Percentiles rank a stretch among this genome's conserved stretches.
Evolutionary conservation across 2,888 invertebrate genomes (phyloP).

Genomic region (Gisinianus flammeolus): DNA sequence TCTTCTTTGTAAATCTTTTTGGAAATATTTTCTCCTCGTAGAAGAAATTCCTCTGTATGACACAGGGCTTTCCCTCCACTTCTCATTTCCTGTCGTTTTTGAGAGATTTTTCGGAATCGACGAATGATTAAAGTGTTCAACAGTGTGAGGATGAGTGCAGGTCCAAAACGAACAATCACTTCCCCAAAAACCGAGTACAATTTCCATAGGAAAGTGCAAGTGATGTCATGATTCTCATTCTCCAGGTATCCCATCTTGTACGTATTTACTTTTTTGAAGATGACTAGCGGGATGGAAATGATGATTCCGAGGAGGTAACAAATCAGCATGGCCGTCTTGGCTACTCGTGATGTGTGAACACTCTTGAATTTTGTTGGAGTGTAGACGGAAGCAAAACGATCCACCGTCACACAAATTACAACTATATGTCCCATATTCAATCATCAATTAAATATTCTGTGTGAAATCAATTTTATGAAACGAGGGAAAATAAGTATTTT

Average conservation of each 20-base stretch:
- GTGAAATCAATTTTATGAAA: too few relatives aligned
- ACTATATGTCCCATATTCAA: too few relatives aligned
- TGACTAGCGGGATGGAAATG: slow-evolving; percentile 63
- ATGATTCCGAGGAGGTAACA: slow-evolving; percentile 62
- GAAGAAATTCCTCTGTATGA: slow-evolving; percentile 45
- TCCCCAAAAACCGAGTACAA: slow-evolving; percentile 62
- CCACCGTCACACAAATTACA: slow-evolving; percentile 65
- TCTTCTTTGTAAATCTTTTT: slow-evolving; percentile 62
- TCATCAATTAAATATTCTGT: too few relatives aligned
- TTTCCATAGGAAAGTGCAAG: slow-evolving; percentile 60
- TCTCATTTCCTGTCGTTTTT: slow-evolving; percentile 61
- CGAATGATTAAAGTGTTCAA: slow-evolving; percentile 64
- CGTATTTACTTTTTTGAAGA: slow-evolving; percentile 61
- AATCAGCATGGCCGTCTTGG: slow-evolving; percentile 61
- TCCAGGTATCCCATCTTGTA: slow-evolving; percentile 55
- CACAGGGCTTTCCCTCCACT: slow-evolving; percentile 40
- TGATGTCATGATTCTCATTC: slow-evolving; percentile 59
- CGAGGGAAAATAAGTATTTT: too few relatives aligned
- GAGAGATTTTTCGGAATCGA: slow-evolving; percentile 63
- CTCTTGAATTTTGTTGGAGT: slow-evolving; percentile 62
- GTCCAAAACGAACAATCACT: slow-evolving; percentile 63
- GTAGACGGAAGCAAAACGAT: slow-evolving; percentile 65
- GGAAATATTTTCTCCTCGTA: slow-evolving; percentile 56
- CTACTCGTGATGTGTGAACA: slow-evolving; percentile 61
- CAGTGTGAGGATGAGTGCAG: slow-evolving; percentile 63